Conservation (phyloP, 2,888 invertebrate genomes). For the Polydrusus cervinus region DNA sequence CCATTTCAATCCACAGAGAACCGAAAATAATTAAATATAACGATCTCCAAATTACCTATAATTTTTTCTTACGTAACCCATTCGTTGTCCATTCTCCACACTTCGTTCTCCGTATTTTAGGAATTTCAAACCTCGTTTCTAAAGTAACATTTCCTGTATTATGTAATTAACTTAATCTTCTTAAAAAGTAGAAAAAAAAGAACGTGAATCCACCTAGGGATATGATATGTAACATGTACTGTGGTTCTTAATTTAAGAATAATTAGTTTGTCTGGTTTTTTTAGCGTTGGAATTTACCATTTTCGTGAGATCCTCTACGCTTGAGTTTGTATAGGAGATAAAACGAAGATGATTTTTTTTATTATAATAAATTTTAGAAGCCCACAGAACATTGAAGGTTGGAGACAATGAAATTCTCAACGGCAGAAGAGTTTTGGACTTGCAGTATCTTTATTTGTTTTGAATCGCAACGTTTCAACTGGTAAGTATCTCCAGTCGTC, state of each 20-base stretch:
- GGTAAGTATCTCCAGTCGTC: no score
- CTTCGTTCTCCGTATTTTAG: constrained; percentile 34
- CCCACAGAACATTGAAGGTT: no score
- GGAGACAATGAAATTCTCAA: no score
- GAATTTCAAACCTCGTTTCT: constrained; percentile 18
- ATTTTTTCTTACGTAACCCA: constrained; percentile 17
- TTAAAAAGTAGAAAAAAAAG: constrained; percentile 21
- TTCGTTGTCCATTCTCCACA: constrained; percentile 21
- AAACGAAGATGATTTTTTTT: no score
- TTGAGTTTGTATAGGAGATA: background rate
- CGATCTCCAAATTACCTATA: constrained; percentile 20
- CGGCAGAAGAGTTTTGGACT: no score
- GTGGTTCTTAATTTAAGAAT: constrained; percentile 30
- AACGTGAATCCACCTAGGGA: constrained; percentile 18
- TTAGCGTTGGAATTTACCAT: constrained; percentile 1
- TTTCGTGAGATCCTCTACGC: constrained; percentile 13
- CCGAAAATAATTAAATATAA: constrained; percentile 14
- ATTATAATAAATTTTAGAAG: no score
- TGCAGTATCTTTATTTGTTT: no score
- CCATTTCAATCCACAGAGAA: background rate
- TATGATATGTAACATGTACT: constrained; percentile 14
- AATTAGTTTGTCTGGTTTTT: constrained; percentile 25
- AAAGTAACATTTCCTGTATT: constrained; percentile 34
- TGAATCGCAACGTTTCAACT: no score
- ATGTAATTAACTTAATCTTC: constrained; percentile 29